Percentiles rank a stretch among this genome's conserved stretches.
These are phyloP conservation scores for Noctua comes DNA, from an alignment of 2,888 invertebrate genomes.

Conservation along the genomic window DNA sequence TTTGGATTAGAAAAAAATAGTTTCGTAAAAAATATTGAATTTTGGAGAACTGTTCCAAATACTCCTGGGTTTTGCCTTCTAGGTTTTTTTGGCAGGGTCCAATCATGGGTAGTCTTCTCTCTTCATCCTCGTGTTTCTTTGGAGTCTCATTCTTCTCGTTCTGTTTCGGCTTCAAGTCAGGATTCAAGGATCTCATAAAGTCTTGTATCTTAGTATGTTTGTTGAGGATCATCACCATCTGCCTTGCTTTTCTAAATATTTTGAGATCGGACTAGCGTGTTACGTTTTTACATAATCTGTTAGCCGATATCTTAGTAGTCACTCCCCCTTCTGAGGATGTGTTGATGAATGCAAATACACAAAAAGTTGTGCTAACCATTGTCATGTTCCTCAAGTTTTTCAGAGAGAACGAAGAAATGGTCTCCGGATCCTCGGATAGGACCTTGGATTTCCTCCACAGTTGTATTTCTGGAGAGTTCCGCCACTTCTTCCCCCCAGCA, in stretches of 20 bases:
- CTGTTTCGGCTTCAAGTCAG: constrained; percentile 76
- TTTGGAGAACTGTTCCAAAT: neutral
- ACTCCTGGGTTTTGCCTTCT: neutral
- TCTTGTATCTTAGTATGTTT: neutral
- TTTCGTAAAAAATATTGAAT: neutral
- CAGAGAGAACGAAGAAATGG: neutral
- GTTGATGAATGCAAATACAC: neutral
- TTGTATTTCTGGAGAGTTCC: too few species aligned
- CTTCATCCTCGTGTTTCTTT: constrained; percentile 80
- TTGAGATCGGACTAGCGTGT: neutral
- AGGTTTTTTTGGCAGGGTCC: neutral
- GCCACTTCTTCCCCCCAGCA: neutral
- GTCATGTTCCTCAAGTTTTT: neutral
- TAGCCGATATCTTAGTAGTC: neutral
- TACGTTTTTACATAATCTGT: neutral
- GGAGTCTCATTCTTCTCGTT: constrained; percentile 88
- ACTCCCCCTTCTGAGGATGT: neutral
- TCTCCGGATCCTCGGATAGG: neutral
- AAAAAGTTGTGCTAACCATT: neutral
- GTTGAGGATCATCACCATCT: neutral
- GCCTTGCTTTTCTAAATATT: neutral
- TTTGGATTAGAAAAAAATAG: constrained; percentile 24
- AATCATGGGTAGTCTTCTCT: neutral
- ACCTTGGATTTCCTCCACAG: too few species aligned
- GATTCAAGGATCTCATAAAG: constrained; percentile 69